Base-by-base conservation (phyloP, 2,888 invertebrate species). In the Bembecia ichneumoniformis region DNA sequence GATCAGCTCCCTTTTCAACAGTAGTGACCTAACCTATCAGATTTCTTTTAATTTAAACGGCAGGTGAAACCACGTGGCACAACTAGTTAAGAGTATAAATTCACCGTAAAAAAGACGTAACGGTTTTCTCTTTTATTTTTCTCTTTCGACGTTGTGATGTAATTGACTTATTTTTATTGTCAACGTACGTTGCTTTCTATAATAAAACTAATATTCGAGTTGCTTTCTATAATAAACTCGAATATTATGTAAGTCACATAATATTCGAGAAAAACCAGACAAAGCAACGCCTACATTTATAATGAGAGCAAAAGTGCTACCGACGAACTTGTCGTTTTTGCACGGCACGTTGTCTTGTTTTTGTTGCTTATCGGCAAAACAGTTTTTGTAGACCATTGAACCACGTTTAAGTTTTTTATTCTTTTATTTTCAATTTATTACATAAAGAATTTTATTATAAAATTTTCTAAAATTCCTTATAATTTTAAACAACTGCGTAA, bases 221-320 rank as follows among this genome's bases (percentile, higher is more conserved):
- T 62, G 60, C 67, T 71, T 68, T 71, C 68, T 64, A 67, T 58
- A 52, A 56, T 55, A 59, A 58, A 52, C 55, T n/a, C n/a, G n/a
- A 56, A 28, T 11, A 28, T 9, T 56, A 56, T n/a, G 58, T 49
- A 53, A 54, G 54, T 68, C 68, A 58, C 58, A 55, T 62, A 65
- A 64, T 47, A 15, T 43, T 48, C 50, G 49, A 53, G 53, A 56
- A 59, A 58, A 57, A 55, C 54, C 49, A 43, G 54, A 52, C 50
- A 47, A 54, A 48, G 50, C 50, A 46, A 54, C 49, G 47, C 40
- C n/a, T 40, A 55, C 53, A 48, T 48, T 51, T 35, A 46, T 15
- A 53, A 52, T 43, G 54, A 58, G 56, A 59, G 60, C 55, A 57
- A 55, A 51, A 55, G 51, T 35, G 14, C n/a, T 43, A 51, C 54